A percentile compares a stretch with the other conserved stretches of the same genome.
phyloP scores from a whole-genome alignment of 2,113 vertebrate species.

The Equus przewalskii region DNA sequence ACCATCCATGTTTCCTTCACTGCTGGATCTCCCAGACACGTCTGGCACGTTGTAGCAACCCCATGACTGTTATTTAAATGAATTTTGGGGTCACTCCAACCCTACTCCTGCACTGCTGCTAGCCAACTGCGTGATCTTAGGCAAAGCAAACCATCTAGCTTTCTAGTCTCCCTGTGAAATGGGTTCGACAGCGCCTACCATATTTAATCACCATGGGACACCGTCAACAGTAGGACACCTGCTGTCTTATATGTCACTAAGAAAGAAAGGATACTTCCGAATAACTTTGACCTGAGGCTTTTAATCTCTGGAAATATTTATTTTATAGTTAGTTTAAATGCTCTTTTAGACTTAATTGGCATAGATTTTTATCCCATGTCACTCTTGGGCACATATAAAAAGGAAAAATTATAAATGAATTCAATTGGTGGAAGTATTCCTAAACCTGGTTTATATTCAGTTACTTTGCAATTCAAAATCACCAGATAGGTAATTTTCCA shows the following conservation, averaged over 20 bases:
- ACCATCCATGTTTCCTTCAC: not conserved
- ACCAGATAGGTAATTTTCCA: not conserved
- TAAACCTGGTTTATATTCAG: not conserved
- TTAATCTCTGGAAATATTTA: not conserved
- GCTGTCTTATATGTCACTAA: not conserved
- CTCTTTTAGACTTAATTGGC: not conserved
- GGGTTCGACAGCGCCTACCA: not conserved
- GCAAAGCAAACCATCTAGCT: not conserved
- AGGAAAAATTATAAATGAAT: not conserved
- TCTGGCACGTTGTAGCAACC: not conserved
- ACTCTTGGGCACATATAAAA: not conserved
- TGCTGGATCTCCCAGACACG: not conserved
- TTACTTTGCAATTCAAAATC: not conserved
- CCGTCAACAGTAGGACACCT: fast-evolving
- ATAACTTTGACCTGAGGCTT: not conserved
- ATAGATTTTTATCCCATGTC: not conserved
- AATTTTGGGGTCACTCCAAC: not conserved
- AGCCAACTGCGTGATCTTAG: not conserved
- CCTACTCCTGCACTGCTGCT: not conserved
- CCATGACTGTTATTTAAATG: not conserved
- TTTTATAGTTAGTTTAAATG: not conserved
- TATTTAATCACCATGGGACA: not conserved
- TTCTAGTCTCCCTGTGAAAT: not conserved
- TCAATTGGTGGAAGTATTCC: not conserved
- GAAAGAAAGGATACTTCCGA: not conserved